Conservation (phyloP, 2,797 vertebrate species). For the Myotis planiceps region DNA sequence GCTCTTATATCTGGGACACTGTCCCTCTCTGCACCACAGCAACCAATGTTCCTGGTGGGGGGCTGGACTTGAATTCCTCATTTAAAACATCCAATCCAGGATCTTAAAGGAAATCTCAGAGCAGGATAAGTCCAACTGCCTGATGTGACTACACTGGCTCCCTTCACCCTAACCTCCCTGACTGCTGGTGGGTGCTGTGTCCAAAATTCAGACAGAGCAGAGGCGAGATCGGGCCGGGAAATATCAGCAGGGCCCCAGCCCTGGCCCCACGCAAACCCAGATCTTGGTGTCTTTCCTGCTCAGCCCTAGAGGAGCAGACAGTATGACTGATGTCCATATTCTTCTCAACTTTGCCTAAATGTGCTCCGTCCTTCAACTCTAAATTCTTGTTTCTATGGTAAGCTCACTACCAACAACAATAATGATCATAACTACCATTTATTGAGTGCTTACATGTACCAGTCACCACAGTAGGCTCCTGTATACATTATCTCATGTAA, state of each 20-base stretch:
- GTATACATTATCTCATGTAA: not conserved
- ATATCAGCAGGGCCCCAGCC: not conserved
- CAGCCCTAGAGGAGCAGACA: not conserved
- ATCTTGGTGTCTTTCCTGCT: not conserved
- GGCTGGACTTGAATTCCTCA: not conserved
- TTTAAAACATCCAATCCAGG: not conserved
- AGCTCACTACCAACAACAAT: not conserved
- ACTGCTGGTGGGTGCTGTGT: not conserved
- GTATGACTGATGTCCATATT: not conserved
- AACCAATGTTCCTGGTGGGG: not conserved
- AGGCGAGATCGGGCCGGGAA: not conserved
- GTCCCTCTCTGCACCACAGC: not conserved
- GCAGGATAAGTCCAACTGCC: not conserved
- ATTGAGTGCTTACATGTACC: not conserved
- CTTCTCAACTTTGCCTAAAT: not conserved
- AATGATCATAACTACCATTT: not conserved
- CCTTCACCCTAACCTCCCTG: not conserved
- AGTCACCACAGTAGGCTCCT: not conserved
- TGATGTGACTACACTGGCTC: not conserved
- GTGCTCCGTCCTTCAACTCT: not conserved
- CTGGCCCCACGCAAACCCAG: not conserved
- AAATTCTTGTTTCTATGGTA: not conserved
- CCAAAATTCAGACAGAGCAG: not conserved
- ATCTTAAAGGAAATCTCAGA: not conserved
- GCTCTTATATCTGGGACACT: not conserved